These are phyloP conservation scores for Acipenser transmontanus DNA, from an alignment of 2,797 vertebrate genomes.

Conservation along the genomic window DNA sequence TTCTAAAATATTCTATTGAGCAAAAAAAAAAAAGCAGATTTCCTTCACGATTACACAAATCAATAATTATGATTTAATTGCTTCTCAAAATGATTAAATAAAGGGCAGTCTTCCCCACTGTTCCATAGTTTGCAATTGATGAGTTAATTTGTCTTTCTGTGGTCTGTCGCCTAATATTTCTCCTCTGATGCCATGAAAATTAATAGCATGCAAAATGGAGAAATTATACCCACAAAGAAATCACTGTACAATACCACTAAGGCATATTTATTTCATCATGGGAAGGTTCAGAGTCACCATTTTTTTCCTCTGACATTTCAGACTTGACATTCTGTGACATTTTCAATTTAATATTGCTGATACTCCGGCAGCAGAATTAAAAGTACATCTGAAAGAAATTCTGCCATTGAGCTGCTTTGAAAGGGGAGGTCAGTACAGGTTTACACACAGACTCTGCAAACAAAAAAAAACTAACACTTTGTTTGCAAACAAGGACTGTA, in stretches of 20 bases:
- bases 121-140: slow-evolving; percentile 59
- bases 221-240: slow-evolving; percentile 54
- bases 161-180: slow-evolving; percentile 49
- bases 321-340: slow-evolving; percentile 83
- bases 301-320: slow-evolving; percentile 64
- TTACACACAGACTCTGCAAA: not conserved
- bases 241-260: slow-evolving; percentile 48
- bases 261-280: slow-evolving; percentile 71
- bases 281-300: slow-evolving; percentile 53
- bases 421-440: not conserved
- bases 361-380: slow-evolving; percentile 70
- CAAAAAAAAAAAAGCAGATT: slow-evolving; percentile 35
- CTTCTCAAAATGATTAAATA: slow-evolving; percentile 63
- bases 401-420: not conserved
- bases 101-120: slow-evolving; percentile 47
- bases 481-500: too few species aligned
- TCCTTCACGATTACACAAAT: slow-evolving; percentile 49
- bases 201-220: slow-evolving; percentile 63
- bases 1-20: slow-evolving; percentile 11
- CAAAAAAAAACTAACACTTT: too few species aligned
- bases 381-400: slow-evolving; percentile 63
- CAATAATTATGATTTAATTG: slow-evolving; percentile 65
- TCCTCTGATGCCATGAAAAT: slow-evolving; percentile 64
- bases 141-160: slow-evolving; percentile 66
- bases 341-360: slow-evolving; percentile 83